Conservation (phyloP, 2,797 vertebrate species). For the Clarias laeviceps region DNA sequence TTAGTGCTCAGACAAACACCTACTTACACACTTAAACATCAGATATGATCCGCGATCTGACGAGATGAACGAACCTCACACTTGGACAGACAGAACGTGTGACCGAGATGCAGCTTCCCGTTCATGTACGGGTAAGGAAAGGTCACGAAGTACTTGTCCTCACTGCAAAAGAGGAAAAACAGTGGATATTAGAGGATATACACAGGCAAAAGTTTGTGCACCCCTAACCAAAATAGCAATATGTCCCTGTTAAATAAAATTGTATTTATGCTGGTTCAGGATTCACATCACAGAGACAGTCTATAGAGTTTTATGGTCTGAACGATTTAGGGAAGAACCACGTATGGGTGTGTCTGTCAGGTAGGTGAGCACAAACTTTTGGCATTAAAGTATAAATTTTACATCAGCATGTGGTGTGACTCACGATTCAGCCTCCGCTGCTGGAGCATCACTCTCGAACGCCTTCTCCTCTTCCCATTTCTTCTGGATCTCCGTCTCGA, state of each 20-base stretch:
- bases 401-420: not conserved
- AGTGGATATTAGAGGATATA: not conserved
- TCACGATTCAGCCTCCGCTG: conserved; percentile 71
- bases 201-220: not conserved
- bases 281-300: not conserved
- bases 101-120: conserved; percentile 93
- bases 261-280: too few relatives aligned
- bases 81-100: conserved; percentile 95
- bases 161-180: conserved; percentile 69
- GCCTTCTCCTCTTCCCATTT: conserved; percentile 86
- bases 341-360: not conserved
- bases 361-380: not conserved
- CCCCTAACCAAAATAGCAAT: too few relatives aligned
- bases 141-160: conserved; percentile 89
- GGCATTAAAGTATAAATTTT: not conserved
- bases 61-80: conserved; percentile 84
- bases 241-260: not conserved
- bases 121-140: conserved; percentile 99
- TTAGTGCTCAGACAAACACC: conserved; percentile 4
- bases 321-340: not conserved
- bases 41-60: not conserved
- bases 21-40: not conserved
- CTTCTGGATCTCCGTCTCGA: conserved; percentile 88
- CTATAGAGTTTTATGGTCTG: not conserved
- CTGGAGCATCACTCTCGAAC: conserved; percentile 82